Base-by-base conservation (phyloP, 2,888 invertebrate genomes). In the Drymonia ruficornis region DNA sequence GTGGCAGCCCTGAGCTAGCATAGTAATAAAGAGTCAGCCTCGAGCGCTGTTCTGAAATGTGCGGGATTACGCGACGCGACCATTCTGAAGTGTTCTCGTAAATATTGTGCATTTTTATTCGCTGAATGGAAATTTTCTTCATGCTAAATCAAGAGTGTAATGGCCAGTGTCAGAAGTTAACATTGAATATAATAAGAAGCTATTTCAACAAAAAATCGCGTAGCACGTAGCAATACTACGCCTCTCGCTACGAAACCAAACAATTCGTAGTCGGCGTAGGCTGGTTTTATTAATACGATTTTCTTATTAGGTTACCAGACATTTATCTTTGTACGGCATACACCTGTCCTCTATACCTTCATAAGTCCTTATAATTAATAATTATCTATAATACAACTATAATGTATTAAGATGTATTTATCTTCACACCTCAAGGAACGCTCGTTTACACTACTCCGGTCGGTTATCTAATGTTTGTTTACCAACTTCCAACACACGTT, bases 81-180 rank as follows among this genome's bases (percentile, higher is more conserved):
- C 52, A 53, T 62, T 62, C 55, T 59, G 49, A 65, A 64, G 52
- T 53, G 58, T 57, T 47, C 49, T 7, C 50, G 47, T 52, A 59
- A 70, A 67, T 67, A 63, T 68, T 67, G 67, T 65, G 53, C 45
- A 60, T 60, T 60, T 64, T 68, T 58, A 66, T 61, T 69, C 52
- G 49, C 49, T 61, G 56, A 42, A 16, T 43, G 12, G 1, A 43
- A 43, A 43, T 1, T 11, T 19, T 19, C 13, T 42, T 18, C 13
- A 43, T 7, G n/a, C 8, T 40, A 40, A 40, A 40, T 16, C 16
- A 16, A 13, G 15, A 5, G 16, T 16, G 11, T 9, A 40, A 40
- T 16, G 15, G n/a, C n/a, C 15, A 40, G 40, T 8, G 9, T 12
- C n/a, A 4, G 15, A 38, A n/a, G 6, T n/a, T 11, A 9, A 31